These are phyloP conservation scores for Drosophila incognita DNA, from an alignment of 2,888 invertebrate genomes.

Conservation along the genomic window DNA sequence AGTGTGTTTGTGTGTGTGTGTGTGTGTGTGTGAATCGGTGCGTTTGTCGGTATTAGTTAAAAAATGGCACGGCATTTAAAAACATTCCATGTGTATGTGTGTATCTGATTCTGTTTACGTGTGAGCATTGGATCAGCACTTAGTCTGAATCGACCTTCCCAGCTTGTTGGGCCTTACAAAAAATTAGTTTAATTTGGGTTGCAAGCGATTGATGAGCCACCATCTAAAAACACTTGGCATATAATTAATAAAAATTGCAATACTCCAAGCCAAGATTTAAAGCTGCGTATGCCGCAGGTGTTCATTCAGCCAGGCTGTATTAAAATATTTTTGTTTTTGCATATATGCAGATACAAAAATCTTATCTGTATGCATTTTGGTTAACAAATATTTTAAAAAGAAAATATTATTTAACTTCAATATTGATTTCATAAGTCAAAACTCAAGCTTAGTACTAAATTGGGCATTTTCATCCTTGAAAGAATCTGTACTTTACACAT, in stretches of 20 bases:
- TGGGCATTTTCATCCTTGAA: background rate
- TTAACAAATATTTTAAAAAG: background rate
- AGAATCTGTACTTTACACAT: background rate
- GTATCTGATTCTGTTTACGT: constrained; percentile 5
- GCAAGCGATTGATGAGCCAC: constrained; percentile 64
- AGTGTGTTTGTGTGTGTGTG: constrained; percentile 10
- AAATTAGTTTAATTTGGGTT: constrained; percentile 77
- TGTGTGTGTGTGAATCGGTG: constrained; percentile 15
- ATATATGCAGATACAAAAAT: background rate
- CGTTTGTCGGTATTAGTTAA: constrained; percentile 46
- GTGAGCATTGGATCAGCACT: constrained; percentile 21
- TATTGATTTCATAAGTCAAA: background rate
- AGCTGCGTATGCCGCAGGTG: constrained; percentile 41
- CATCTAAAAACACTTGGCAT: constrained; percentile 76
- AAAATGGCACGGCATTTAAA: constrained; percentile 69
- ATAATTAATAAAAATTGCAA: constrained; percentile 71
- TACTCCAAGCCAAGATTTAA: constrained; percentile 18
- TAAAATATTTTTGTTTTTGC: background rate
- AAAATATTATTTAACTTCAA: background rate
- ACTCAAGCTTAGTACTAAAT: background rate
- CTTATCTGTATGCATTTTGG: background rate
- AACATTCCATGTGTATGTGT: constrained; percentile 36
- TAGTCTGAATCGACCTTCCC: constrained; percentile 32
- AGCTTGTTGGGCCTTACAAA: constrained; percentile 58
- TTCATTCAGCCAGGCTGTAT: constrained; percentile 10